phyloP scores from a whole-genome alignment of 2,113 vertebrate species.

The Brachyhypopomus gauderio region DNA sequence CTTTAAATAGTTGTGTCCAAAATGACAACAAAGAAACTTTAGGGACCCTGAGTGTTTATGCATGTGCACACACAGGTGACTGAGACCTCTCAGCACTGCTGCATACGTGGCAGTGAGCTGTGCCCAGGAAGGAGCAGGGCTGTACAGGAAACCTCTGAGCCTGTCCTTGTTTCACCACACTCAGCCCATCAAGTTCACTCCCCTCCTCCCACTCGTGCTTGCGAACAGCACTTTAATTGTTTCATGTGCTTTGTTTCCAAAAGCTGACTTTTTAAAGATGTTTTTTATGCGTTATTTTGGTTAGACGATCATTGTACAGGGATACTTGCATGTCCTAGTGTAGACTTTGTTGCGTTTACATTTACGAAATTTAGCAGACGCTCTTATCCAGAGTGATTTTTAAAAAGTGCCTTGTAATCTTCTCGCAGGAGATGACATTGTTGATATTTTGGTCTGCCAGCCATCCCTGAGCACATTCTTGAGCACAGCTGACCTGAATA shows the following conservation, averaged over 20 bases:
- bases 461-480: background rate
- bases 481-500: background rate
- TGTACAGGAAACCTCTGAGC: slow-evolving; percentile 44
- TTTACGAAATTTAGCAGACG: no score
- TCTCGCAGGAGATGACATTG: background rate
- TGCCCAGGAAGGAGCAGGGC: slow-evolving; percentile 42
- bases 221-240: slow-evolving; percentile 3
- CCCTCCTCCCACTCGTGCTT: slow-evolving; percentile 12
- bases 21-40: background rate
- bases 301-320: slow-evolving; percentile 9
- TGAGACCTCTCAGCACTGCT: slow-evolving; percentile 36
- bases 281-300: slow-evolving; percentile 16
- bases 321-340: background rate
- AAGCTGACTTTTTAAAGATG: background rate
- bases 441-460: background rate
- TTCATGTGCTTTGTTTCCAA: background rate
- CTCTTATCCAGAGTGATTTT: no score
- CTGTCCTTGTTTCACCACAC: slow-evolving; percentile 52
- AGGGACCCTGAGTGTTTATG: background rate
- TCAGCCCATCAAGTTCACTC: slow-evolving; percentile 9
- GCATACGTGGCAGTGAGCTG: slow-evolving; percentile 54
- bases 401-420: background rate
- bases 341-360: background rate
- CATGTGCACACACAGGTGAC: slow-evolving; percentile 24
- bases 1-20: background rate